Evolutionary conservation across 2,113 vertebrate species (phyloP), one percentile per base, ranked within the genome.

Genomic region (Chaetura pelagica): DNA sequence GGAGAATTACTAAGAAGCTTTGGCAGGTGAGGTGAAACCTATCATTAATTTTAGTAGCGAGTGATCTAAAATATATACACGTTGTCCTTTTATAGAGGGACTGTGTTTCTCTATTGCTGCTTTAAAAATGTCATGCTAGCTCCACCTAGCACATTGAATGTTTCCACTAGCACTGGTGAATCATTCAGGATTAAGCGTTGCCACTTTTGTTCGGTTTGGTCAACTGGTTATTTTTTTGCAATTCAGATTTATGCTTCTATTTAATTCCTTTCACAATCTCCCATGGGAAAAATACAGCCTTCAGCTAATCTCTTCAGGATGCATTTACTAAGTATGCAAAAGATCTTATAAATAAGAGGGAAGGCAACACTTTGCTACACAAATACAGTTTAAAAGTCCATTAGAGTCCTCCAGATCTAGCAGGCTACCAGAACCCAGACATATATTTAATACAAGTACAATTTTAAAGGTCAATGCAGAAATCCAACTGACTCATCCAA

Each of bases 71-170:
- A 72, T 66, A 77, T 15, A 88, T 27, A 92, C 69, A 88, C 55
- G 0, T 66, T 79, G 68, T 58, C 68, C 73, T 93, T 84, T 78
- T 62, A 63, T 38, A 86, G 52, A 71, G 62, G 63, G 57, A 68
- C 35, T 34, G 21, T 5, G n/a, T 84, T 96, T 94, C 74, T 80
- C 75, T 48, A 19, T 30, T 52, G 52, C 88, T 81, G 77, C 86
- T 91, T 77, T 94, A 87, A 97, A 94, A 84, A 55, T 85, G 87
- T 96, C 93, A 59, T 95, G 48, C 95, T 95, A 96, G 95, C 97
- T 96, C 96, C 95, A 93, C 94, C 96, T 95, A 96, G 96, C 96
- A 89, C 79, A 76, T 1, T 4, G 81, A 93, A 62, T 49, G 90
- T 54, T 92, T 77, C 54, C 38, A 16, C 34, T 19, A 42, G 89